Percentiles rank a stretch among this genome's conserved stretches.
phyloP scores from a whole-genome alignment of 2,888 invertebrate genomes.

The Drosophila diplacantha region DNA sequence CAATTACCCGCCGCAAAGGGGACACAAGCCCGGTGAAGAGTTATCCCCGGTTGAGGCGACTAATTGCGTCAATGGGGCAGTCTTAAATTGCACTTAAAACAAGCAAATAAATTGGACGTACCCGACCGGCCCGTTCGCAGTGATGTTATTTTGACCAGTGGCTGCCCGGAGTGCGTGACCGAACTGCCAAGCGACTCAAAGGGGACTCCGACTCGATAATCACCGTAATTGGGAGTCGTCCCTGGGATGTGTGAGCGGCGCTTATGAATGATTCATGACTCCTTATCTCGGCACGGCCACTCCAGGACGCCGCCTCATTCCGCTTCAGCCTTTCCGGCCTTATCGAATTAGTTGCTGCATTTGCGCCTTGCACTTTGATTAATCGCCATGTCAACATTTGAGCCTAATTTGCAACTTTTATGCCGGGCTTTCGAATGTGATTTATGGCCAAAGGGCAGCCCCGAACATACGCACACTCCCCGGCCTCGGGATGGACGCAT shows the following conservation, averaged over 20 bases:
- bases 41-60: neutral
- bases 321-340: neutral
- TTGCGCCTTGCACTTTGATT: conserved; percentile 51
- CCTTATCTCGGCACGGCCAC: conserved; percentile 12
- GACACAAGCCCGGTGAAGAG: neutral
- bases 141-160: neutral
- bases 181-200: conserved; percentile 10
- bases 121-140: neutral
- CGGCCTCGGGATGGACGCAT: no score
- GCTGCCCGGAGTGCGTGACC: conserved; percentile 38
- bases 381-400: conserved; percentile 48
- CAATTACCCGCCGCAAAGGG: conserved; percentile 10
- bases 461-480: neutral
- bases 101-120: neutral
- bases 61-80: neutral
- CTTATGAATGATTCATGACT: conserved; percentile 45
- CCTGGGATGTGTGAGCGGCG: conserved; percentile 27
- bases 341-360: conserved; percentile 48
- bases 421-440: conserved; percentile 49
- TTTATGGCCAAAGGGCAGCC: conserved; percentile 33
- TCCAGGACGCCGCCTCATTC: neutral
- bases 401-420: conserved; percentile 48
- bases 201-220: conserved; percentile 37
- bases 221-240: conserved; percentile 41
- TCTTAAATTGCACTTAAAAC: neutral